Evolutionary conservation across 2,797 vertebrate genomes (phyloP).

Genomic region (Cynopterus sphinx): DNA sequence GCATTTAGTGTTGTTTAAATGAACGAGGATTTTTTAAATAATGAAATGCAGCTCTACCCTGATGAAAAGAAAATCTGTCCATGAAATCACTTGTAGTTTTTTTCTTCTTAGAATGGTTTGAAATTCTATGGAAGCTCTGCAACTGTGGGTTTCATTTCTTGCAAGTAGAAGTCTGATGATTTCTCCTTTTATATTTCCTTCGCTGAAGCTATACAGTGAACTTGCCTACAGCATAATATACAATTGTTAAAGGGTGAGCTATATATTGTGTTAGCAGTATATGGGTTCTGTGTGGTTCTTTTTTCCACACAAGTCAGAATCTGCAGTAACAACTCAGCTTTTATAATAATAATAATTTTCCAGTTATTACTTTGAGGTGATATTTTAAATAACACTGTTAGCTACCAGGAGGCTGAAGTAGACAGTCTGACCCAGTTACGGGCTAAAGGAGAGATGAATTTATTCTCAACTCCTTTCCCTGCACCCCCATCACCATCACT

Average conservation of each 20-base stretch:
- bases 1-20: constrained; percentile 62
- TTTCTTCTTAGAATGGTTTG: constrained; percentile 37
- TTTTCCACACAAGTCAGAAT: neutral
- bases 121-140: neutral
- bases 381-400: constrained; percentile 9
- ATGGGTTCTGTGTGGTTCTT: neutral
- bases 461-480: neutral
- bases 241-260: neutral
- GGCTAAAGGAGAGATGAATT: neutral
- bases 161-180: constrained; percentile 3
- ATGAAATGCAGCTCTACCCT: constrained; percentile 66
- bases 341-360: constrained; percentile 5
- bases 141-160: constrained; percentile 26
- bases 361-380: constrained; percentile 1
- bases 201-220: neutral
- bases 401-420: neutral
- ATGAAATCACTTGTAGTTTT: constrained; percentile 54
- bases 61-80: constrained; percentile 57
- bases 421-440: neutral
- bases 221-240: neutral
- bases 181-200: constrained; percentile 46
- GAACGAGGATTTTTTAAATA: constrained; percentile 69
- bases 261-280: neutral
- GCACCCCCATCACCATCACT: neutral
- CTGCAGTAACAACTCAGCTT: constrained; percentile 36